These are phyloP conservation scores for Thymelicus sylvestris DNA, from an alignment of 2,888 invertebrate genomes.

Conservation along the genomic window DNA sequence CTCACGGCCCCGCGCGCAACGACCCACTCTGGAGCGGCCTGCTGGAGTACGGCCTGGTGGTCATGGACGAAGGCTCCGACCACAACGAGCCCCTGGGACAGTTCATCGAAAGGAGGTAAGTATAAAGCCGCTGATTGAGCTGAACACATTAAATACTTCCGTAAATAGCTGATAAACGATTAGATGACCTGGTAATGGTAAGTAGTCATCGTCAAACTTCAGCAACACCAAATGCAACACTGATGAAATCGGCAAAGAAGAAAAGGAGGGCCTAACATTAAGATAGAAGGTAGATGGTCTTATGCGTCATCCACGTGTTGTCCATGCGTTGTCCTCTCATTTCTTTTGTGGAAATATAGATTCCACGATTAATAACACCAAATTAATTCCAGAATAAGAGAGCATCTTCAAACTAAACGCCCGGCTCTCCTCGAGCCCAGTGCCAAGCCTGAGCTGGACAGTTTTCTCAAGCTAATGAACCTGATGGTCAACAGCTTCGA, in stretches of 20 bases:
- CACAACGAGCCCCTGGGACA: slow-evolving; percentile 45
- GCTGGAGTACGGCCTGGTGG: slow-evolving; percentile 40
- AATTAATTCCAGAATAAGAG: slow-evolving; percentile 44
- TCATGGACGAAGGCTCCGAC: slow-evolving; percentile 37
- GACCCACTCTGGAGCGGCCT: slow-evolving; percentile 46
- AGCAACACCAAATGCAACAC: too few relatives aligned
- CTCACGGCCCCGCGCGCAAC: slow-evolving; percentile 46
- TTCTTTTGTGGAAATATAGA: too few relatives aligned
- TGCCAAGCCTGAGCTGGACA: slow-evolving; percentile 48
- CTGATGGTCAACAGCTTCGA: slow-evolving; percentile 49
- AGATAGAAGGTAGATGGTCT: too few relatives aligned
- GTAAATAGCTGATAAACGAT: too few relatives aligned
- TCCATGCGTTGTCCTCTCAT: too few relatives aligned
- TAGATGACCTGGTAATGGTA: too few relatives aligned
- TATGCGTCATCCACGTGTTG: too few relatives aligned
- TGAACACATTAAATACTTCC: too few relatives aligned
- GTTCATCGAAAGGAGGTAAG: slow-evolving; percentile 49
- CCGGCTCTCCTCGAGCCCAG: slow-evolving; percentile 44
- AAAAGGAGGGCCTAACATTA: too few relatives aligned
- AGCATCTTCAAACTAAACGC: slow-evolving; percentile 47
- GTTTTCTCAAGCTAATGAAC: slow-evolving; percentile 50
- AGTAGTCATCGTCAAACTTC: too few relatives aligned
- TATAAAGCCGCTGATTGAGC: background rate
- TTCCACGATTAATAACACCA: too few relatives aligned
- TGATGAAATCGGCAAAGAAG: too few relatives aligned